Evolutionary conservation across 2,113 vertebrate genomes (phyloP).

Genomic region (Oenanthe melanoleuca): DNA sequence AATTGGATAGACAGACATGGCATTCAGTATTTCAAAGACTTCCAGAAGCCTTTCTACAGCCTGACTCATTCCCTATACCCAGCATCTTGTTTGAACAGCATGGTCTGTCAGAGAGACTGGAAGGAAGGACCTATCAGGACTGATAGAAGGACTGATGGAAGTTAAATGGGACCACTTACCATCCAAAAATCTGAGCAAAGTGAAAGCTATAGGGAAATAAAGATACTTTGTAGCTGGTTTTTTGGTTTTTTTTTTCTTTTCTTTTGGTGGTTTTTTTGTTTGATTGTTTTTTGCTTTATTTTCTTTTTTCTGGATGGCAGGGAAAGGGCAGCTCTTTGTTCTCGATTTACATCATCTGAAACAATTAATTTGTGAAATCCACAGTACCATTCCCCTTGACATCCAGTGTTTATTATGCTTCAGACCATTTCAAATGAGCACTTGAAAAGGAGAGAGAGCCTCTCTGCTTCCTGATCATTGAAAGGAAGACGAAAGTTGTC

Average conservation of each 20-base stretch:
- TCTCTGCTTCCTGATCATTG: conserved; percentile 13
- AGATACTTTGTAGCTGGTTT: background rate
- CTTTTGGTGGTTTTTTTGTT: background rate
- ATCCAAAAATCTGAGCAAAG: background rate
- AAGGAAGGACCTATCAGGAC: background rate
- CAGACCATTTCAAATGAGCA: conserved; percentile 9
- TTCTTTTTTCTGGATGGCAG: background rate
- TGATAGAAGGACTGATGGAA: background rate
- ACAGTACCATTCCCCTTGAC: background rate
- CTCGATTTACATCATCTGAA: conserved; percentile 24
- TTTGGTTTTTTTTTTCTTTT: background rate
- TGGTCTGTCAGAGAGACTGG: background rate
- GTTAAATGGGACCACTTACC: background rate
- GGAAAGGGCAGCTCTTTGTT: conserved; percentile 8
- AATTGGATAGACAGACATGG: accelerated
- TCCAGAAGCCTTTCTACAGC: background rate
- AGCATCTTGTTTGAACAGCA: background rate
- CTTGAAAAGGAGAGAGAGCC: conserved; percentile 30
- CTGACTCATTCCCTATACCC: background rate
- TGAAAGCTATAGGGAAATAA: background rate
- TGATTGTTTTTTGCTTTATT: background rate
- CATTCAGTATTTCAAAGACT: background rate
- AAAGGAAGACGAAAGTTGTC: conserved; percentile 19
- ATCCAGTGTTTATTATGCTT: background rate
- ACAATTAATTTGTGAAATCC: conserved; percentile 25